Base-by-base conservation (phyloP, 2,888 invertebrate species). In the Pterostichus niger region DNA sequence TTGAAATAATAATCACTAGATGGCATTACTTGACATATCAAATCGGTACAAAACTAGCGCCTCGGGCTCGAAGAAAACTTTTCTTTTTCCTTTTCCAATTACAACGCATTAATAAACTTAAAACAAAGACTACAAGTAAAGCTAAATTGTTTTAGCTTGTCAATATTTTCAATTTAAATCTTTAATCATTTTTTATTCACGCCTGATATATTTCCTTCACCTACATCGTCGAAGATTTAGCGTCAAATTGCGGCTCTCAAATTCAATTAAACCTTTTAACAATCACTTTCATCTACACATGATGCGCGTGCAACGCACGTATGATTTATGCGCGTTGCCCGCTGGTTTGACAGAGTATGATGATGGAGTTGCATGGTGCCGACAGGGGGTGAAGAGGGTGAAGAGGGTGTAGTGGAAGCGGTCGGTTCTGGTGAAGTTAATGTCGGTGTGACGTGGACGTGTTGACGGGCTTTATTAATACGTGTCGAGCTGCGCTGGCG, bases 371-470 rank as follows among this genome's bases (percentile, higher is more conserved):
- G 5, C 11, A 9, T 3, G 24, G 24, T 24, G n/a, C n/a, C n/a
- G n/a, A 35, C 35, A 35, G 4, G 49, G 49, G 52, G 13, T 6
- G 52, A 3, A 52, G n/a, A n/a, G 40, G 11, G 4, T 46, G 46
- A 3, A 5, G 52, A 1, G 13, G n/a, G 52, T n/a, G 52, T 2
- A 24, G 24, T 24, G 24, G 3, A 40, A 5, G 9, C 40, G 52
- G 3, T 10, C 52, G n/a, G 52, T 40, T 24, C 40, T 52, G n/a
- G 52, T 10, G 52, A 52, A 52, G 52, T n/a, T 52, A 52, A 52
- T 52, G 52, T 13, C n/a, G 52, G 52, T 52, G 11, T 52, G 52
- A 52, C 52, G 52, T 52, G 13, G 52, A 52, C 52, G 52, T 52
- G 13, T 13, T 13, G 52, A 52, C 52, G 13, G 40, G 52, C 13